Conservation (phyloP, 2,888 invertebrate species). For the Scaptomyza cyrtandrae region DNA sequence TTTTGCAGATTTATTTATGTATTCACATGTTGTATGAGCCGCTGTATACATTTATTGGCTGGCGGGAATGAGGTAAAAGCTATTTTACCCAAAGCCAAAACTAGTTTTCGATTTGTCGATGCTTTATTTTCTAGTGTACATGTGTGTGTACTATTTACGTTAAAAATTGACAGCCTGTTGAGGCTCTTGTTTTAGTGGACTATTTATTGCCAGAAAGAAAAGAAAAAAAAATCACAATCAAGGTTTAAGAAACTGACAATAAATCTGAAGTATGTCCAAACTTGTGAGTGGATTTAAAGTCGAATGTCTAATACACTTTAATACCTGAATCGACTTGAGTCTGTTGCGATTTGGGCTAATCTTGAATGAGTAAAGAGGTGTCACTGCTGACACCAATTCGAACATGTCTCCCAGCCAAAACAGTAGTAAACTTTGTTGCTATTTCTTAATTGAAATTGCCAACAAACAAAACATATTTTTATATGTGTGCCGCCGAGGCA, state of each 20-base stretch:
- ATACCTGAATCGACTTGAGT: constrained; percentile 10
- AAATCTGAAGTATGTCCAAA: no score
- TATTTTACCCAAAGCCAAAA: constrained; percentile 19
- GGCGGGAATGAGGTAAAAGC: constrained; percentile 28
- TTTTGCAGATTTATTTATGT: constrained; percentile 69
- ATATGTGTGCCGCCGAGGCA: constrained; percentile 43
- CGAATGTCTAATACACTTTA: constrained; percentile 1
- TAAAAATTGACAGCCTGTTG: constrained; percentile 62
- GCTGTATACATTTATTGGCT: constrained; percentile 40
- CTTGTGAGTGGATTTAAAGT: no score
- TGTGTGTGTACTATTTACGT: constrained; percentile 34
- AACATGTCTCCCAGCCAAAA: constrained; percentile 21
- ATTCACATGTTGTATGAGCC: constrained; percentile 54
- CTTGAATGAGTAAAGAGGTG: constrained; percentile 39
- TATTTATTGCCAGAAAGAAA: constrained; percentile 9
- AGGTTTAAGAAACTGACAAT: no score
- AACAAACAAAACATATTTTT: constrained; percentile 54
- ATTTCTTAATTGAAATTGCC: constrained; percentile 72
- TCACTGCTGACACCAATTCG: constrained; percentile 62
- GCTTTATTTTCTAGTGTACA: constrained; percentile 11
- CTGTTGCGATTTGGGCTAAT: constrained; percentile 56
- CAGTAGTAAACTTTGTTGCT: constrained; percentile 30
- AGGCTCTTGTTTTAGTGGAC: constrained; percentile 36
- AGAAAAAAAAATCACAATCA: background rate
- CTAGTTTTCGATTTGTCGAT: constrained; percentile 47